Percentiles rank a stretch among this genome's conserved stretches.
phyloP scores from a whole-genome alignment of 2,888 invertebrate genomes.

The Oithona nana region DNA sequence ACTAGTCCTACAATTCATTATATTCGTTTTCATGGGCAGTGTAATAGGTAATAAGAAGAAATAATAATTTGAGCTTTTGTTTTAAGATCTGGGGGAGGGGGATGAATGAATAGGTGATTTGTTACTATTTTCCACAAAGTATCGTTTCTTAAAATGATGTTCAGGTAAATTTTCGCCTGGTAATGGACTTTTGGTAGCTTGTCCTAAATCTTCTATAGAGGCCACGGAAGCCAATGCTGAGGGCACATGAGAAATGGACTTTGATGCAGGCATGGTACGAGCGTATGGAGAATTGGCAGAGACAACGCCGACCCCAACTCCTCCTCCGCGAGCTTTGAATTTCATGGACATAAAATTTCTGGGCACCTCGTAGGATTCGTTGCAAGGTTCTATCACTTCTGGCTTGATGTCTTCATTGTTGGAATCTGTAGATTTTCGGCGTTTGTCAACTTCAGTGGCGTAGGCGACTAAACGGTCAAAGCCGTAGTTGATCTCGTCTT shows the following conservation, averaged over 20 bases:
- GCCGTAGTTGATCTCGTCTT: constrained; percentile 74
- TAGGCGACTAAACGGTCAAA: constrained; percentile 84
- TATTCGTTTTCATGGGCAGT: too few relatives aligned
- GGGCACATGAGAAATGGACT: not conserved
- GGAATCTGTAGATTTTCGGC: constrained; percentile 57
- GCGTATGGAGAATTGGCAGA: not conserved
- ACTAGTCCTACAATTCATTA: too few relatives aligned
- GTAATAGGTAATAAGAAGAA: too few relatives aligned
- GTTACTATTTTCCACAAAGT: constrained; percentile 4
- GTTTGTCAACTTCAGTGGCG: constrained; percentile 73
- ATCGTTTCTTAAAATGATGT: constrained; percentile 13
- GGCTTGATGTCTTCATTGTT: constrained; percentile 6
- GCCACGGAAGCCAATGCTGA: not conserved
- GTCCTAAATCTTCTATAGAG: not conserved
- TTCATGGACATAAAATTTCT: not conserved
- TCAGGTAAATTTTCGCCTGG: constrained; percentile 16
- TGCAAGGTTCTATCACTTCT: not conserved
- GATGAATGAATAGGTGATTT: not conserved
- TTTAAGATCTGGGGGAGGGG: too few relatives aligned
- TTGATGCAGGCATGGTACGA: not conserved
- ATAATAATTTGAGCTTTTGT: too few relatives aligned
- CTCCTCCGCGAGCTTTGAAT: not conserved
- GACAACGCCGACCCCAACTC: not conserved
- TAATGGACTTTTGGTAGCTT: not conserved
- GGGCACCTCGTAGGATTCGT: not conserved